Evolutionary conservation across 2,797 vertebrate species (phyloP), one percentile per base, ranked within the genome.

Genomic region (Eremophila alpestris): DNA sequence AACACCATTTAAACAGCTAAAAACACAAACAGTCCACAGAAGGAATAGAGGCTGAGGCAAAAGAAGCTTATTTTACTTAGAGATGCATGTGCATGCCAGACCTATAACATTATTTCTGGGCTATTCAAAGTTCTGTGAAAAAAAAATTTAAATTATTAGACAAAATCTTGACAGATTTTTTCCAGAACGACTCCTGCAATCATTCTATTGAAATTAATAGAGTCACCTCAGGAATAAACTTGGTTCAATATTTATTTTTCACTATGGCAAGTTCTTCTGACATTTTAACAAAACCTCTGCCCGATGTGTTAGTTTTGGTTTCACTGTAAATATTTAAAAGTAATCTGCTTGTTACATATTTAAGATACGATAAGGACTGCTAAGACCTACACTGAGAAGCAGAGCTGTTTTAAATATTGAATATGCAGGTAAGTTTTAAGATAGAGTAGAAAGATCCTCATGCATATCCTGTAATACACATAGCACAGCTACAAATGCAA

Each of bases 281-380:
- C 87, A 95, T 92, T 97, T 95, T 97, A 87, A 77, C 96, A 97
- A 97, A 87, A 95, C 85, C 91, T 93, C 82, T 49, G 58, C 82
- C 89, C 67, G 1, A 73, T 18, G 64, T 96, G 94, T 93, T 97
- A 91, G 92, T 62, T 96, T 95, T 97, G 89, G 79, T 93, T 96
- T 96, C 93, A 87, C 78, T 94, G 91, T 96, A 97, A 97, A 96
- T 97, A 97, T 95, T 97, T 94, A 97, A 92, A 93, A 95, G 77
- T 94, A 96, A 96, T 89, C 87, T 94, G 59, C 93, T 96, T 94
- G 60, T 82, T 96, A 96, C 83, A 93, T 95, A 96, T 97, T 96
- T 95, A 95, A 96, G 88, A 95, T 96, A 92, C 1, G 55, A 96
- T 94, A 93, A 96, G 95, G 90, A 93, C 48, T 91, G 77, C 93